Evolutionary conservation across 2,797 vertebrate genomes (phyloP).

Genomic region (Argentina silus): DNA sequence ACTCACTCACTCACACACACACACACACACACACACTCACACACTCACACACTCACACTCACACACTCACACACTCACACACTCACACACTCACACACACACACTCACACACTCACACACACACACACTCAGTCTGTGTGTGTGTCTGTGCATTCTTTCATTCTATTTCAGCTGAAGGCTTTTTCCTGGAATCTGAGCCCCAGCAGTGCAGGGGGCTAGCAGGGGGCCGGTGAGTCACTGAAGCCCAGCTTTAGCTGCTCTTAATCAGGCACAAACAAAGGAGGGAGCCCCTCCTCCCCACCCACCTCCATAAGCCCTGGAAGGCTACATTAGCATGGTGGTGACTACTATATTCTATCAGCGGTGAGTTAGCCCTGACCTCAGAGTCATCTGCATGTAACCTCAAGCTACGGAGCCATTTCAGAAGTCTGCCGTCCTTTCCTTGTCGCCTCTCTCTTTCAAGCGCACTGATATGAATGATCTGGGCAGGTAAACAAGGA

Average conservation of each 20-base stretch:
- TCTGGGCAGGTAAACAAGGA: no score
- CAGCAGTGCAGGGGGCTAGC: background rate
- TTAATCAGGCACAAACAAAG: conserved; percentile 17
- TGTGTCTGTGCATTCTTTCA: conserved; percentile 10
- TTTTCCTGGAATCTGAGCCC: conserved; percentile 31
- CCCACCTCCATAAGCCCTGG: conserved; percentile 22
- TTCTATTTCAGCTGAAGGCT: conserved; percentile 22
- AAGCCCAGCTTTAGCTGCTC: conserved; percentile 31
- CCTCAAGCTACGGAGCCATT: no score
- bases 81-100: no score
- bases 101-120: background rate
- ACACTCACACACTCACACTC: no score
- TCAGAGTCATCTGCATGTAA: background rate
- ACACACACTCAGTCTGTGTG: conserved; percentile 2
- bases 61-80: background rate
- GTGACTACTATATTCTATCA: conserved; percentile 19
- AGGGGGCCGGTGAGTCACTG: conserved; percentile 48
- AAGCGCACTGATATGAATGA: no score
- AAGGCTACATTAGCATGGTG: background rate
- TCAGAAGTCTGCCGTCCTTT: no score
- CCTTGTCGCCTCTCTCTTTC: no score
- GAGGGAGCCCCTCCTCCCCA: conserved; percentile 20
- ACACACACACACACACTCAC: background rate
- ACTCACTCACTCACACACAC: conserved; percentile 2
- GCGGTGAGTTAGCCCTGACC: background rate